phyloP scores from a whole-genome alignment of 2,888 invertebrate species.

The Bugula neritina region DNA sequence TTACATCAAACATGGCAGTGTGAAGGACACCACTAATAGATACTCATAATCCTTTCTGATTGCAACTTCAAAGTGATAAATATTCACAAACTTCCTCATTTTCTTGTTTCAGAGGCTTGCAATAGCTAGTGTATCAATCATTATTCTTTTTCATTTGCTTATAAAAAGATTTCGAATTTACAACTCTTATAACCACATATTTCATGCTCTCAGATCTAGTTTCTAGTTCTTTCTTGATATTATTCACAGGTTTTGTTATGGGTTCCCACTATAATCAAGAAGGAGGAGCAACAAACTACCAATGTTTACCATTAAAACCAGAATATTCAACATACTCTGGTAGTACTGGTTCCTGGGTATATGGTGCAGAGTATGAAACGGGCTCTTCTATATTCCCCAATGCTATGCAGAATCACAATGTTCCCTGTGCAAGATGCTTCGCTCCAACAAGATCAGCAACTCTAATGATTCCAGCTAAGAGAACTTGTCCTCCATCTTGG shows the following conservation, averaged over 20 bases:
- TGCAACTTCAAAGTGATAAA: too few relatives aligned
- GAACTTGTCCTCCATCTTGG: constrained; percentile 31
- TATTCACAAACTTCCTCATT: too few relatives aligned
- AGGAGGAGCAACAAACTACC: constrained; percentile 28
- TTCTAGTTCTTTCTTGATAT: too few relatives aligned
- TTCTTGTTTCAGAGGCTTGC: too few relatives aligned
- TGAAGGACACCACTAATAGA: too few relatives aligned
- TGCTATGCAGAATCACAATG: constrained; percentile 29
- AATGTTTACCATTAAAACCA: constrained; percentile 29
- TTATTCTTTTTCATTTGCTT: too few relatives aligned
- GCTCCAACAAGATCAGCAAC: constrained; percentile 24
- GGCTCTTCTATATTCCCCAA: neutral
- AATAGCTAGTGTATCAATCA: too few relatives aligned
- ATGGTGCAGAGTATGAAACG: constrained; percentile 30
- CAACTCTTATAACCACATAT: too few relatives aligned
- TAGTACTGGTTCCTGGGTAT: constrained; percentile 26
- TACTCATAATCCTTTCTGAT: too few relatives aligned
- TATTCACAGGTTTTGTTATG: constrained; percentile 29
- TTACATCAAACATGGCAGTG: too few relatives aligned
- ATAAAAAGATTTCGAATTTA: too few relatives aligned
- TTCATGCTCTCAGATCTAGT: too few relatives aligned
- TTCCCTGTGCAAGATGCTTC: constrained; percentile 32
- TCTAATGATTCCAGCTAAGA: constrained; percentile 31
- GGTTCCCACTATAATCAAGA: constrained; percentile 25
- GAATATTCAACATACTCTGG: constrained; percentile 12